Conservation (phyloP, 1,140 invertebrate species). For the Drosophila ironensis region DNA sequence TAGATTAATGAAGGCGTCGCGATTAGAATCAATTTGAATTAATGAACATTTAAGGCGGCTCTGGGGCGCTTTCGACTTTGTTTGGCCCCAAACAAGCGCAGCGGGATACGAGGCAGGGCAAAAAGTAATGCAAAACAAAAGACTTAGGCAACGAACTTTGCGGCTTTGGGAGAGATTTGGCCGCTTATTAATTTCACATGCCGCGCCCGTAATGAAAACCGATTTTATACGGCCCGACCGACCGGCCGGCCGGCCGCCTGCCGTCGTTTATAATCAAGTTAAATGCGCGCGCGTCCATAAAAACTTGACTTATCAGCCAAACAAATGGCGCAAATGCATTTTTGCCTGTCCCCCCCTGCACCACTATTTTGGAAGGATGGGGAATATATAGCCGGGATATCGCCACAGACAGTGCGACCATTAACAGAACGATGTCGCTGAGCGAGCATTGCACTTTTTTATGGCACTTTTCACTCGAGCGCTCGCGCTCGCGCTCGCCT, state of each 20-base stretch:
- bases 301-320: constrained; percentile 69
- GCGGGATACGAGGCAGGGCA: constrained; percentile 23
- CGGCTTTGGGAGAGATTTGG: constrained; percentile 26
- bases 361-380: background rate
- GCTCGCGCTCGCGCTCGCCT: no score
- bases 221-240: constrained; percentile 74
- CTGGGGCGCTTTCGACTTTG: constrained; percentile 52
- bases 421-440: constrained; percentile 76
- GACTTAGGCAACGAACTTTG: constrained; percentile 74
- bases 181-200: constrained; percentile 74
- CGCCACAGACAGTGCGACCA: constrained; percentile 54
- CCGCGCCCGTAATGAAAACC: constrained; percentile 68
- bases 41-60: constrained; percentile 68
- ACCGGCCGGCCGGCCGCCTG: constrained; percentile 57
- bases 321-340: constrained; percentile 68
- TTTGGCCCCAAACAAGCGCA: constrained; percentile 68
- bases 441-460: constrained; percentile 64
- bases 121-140: constrained; percentile 56
- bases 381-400: background rate
- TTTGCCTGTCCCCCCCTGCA: no score
- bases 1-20: constrained; percentile 67
- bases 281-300: constrained; percentile 70
- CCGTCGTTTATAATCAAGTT: constrained; percentile 79
- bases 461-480: constrained; percentile 76
- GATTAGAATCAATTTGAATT: constrained; percentile 78